Evolutionary conservation across 2,797 vertebrate species (phyloP).

Genomic region (Clamator glandarius): DNA sequence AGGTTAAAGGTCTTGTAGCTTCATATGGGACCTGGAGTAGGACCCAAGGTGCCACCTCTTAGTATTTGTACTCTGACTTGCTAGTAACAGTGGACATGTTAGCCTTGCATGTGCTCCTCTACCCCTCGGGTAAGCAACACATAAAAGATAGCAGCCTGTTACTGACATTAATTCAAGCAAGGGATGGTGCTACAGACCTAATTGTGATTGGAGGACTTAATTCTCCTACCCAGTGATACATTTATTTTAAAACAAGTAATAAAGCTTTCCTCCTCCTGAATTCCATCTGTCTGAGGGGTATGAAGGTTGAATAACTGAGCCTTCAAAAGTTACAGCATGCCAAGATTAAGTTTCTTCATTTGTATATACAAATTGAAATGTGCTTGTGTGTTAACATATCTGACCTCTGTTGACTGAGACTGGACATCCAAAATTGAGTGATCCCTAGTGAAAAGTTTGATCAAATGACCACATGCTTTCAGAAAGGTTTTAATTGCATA

Average conservation of each 20-base stretch:
- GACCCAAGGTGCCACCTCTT: neutral
- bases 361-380: neutral
- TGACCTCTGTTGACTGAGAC: neutral
- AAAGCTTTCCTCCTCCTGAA: conserved; percentile 48
- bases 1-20: neutral
- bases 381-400: neutral
- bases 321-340: neutral
- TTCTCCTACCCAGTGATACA: conserved; percentile 42
- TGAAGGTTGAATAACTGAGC: conserved; percentile 14
- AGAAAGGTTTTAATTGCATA: neutral
- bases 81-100: neutral
- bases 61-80: neutral
- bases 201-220: conserved; percentile 29
- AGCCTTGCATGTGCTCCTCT: neutral
- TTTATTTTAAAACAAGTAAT: conserved; percentile 62
- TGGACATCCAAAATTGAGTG: neutral
- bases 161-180: conserved; percentile 15
- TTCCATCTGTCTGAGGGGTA: conserved; percentile 61
- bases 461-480: neutral
- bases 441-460: neutral
- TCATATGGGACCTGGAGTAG: neutral
- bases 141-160: neutral
- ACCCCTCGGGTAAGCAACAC: neutral
- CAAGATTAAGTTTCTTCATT: neutral
- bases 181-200: neutral